Percentiles rank a stretch among this genome's conserved stretches.
Evolutionary conservation across 2,888 invertebrate species (phyloP).

Genomic region (Drosophila conformis): DNA sequence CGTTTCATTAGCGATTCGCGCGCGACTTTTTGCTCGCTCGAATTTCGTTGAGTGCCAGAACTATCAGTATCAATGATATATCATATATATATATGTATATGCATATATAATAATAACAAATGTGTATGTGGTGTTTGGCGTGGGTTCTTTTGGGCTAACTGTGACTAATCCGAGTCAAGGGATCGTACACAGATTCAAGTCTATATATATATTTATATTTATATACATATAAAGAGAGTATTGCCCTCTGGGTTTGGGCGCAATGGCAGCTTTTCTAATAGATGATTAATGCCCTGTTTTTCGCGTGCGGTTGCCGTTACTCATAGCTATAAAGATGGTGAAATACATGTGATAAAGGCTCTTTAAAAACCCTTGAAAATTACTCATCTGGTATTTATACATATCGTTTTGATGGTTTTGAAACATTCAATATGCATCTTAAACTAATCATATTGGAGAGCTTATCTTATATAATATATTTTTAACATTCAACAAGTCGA

Average conservation of each 20-base stretch:
- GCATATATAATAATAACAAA: not conserved
- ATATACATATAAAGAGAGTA: not conserved
- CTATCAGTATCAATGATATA: slow-evolving; percentile 7
- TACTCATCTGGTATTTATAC: not conserved
- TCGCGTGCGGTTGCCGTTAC: not conserved
- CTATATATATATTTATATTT: not conserved
- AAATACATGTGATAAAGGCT: not conserved
- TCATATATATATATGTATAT: not conserved
- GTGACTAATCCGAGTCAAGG: slow-evolving; percentile 26
- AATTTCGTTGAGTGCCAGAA: slow-evolving; percentile 4
- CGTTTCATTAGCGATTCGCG: slow-evolving; percentile 30
- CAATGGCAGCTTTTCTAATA: not conserved
- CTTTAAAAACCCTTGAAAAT: not conserved
- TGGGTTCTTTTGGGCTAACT: not conserved
- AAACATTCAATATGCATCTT: not conserved
- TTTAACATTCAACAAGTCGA: not conserved
- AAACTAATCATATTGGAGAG: not conserved
- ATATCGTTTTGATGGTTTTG: not conserved
- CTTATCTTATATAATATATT: not conserved
- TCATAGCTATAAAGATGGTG: not conserved
- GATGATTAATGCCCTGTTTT: slow-evolving; percentile 23
- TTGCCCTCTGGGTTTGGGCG: not conserved
- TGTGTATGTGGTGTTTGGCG: not conserved
- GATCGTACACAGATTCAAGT: not conserved
- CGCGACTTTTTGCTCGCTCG: slow-evolving; percentile 20